A percentile compares a stretch with the other conserved stretches of the same genome.
phyloP scores from a whole-genome alignment of 2,797 vertebrate species.

The Falco cherrug region DNA sequence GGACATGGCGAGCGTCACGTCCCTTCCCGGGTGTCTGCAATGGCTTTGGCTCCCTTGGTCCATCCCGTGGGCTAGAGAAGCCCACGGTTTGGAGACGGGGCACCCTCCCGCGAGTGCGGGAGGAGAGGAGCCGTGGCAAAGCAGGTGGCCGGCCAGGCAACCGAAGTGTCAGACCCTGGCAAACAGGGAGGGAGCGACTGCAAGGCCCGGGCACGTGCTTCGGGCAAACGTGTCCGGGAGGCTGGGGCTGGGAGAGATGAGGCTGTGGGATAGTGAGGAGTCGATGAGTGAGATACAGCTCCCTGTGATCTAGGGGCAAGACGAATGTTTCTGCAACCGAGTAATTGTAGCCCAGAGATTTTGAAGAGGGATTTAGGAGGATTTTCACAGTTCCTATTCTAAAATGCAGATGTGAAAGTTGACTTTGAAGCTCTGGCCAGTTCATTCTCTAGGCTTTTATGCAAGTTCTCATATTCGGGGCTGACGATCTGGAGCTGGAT shows the following conservation, averaged over 20 bases:
- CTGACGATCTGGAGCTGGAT: not conserved
- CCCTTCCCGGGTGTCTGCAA: not conserved
- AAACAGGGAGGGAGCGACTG: not conserved
- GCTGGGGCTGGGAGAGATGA: not conserved
- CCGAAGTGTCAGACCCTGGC: not conserved
- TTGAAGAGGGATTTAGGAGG: not conserved
- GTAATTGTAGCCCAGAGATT: not conserved
- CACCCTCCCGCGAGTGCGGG: rapidly evolving
- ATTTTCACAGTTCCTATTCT: not conserved
- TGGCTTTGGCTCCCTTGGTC: not conserved
- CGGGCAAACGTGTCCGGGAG: not conserved
- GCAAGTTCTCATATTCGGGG: not conserved
- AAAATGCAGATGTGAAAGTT: constrained; percentile 4
- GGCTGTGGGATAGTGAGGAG: not conserved
- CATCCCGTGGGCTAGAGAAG: not conserved
- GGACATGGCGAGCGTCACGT: rapidly evolving
- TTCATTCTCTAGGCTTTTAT: not conserved
- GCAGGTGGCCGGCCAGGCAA: rapidly evolving
- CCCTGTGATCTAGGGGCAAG: not conserved
- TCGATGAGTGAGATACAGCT: not conserved
- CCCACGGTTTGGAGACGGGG: rapidly evolving
- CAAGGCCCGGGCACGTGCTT: rapidly evolving
- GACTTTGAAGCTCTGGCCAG: constrained; percentile 36
- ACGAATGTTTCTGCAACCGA: not conserved
- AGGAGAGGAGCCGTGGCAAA: rapidly evolving